Base-by-base conservation (phyloP, 1,140 invertebrate species). In the Dolichoris vasculosae region DNA sequence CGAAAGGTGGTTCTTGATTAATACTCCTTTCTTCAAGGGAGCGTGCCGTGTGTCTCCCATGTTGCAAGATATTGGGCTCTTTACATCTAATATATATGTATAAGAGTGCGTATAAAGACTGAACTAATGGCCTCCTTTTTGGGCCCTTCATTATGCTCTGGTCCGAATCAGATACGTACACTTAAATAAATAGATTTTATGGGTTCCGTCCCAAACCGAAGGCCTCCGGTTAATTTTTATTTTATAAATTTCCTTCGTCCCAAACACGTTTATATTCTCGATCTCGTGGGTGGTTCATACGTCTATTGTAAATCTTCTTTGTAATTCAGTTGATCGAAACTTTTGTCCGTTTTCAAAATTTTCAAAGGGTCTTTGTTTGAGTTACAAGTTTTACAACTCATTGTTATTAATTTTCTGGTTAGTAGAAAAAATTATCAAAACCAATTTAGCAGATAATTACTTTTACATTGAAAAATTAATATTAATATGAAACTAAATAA, bases 181-280 rank as follows among this genome's bases (percentile, higher is more conserved):
- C 35, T 71, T 71, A 71, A 71, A 71, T 71, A 40, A 71, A 71
- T 71, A 38, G 67, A 71, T 71, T 71, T 71, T 71, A 71, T 13
- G 35, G 40, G 35, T 6, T 32, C 32, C 35, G 3, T 38, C 32
- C 35, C 67, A 26, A 26, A 13, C 3, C 11, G 11, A 38, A 26
- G 35, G 15, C 35, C 17, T 71, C 35, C 23, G 3, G 35, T 71
- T 71, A 35, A 71, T 71, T 71, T 71, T 38, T 40, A 71, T 40
- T 71, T 71, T 71, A 71, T 71, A 20, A 35, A 71, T 71, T 71
- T 71, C 15, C 15, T 35, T 40, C 15, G 7, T 17, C 15, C 11
- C 48, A 51, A 2, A 17, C 48, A 51, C 48, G 15, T 51, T 51
- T 51, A 17, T 51, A 51, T 51, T 51, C 48, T 51, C 15, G 6